Evolutionary conservation across 35 echinoderm and acorn worm genomes (phyloP).

Genomic region (Ptychodera flava): DNA sequence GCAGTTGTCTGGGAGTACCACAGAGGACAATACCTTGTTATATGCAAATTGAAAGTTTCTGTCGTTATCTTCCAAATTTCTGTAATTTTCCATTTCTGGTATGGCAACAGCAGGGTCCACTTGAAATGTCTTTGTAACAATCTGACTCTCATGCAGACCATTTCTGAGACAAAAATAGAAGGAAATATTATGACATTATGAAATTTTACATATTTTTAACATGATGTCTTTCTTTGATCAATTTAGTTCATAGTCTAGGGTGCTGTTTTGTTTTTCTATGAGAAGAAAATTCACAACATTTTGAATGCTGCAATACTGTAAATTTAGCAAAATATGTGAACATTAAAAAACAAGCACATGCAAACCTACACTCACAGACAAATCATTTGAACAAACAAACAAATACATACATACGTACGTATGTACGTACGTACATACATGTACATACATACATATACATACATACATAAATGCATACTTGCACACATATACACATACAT

Average conservation of each 20-base stretch:
- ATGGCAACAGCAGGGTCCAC: not conserved
- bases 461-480: slow-evolving; percentile 28
- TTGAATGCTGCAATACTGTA: too few relatives aligned
- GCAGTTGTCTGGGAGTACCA: not conserved
- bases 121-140: not conserved
- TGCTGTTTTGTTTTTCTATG: too few relatives aligned
- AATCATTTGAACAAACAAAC: not conserved
- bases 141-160: not conserved
- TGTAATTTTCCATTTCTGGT: not conserved
- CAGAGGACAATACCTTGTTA: not conserved
- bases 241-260: too few relatives aligned
- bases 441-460: slow-evolving; percentile 32
- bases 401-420: not conserved
- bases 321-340: too few relatives aligned
- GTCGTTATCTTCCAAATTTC: not conserved
- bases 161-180: not conserved
- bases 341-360: not conserved
- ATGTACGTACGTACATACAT: not conserved
- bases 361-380: not conserved
- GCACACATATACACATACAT: slow-evolving; percentile 28
- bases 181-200: not conserved
- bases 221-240: too few relatives aligned
- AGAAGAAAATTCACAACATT: too few relatives aligned
- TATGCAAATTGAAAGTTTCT: not conserved
- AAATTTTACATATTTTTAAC: too few relatives aligned